Percentiles rank a stretch among this genome's conserved stretches.
Evolutionary conservation across 2,888 invertebrate species (phyloP).

Genomic region (Drosophila anceps): DNA sequence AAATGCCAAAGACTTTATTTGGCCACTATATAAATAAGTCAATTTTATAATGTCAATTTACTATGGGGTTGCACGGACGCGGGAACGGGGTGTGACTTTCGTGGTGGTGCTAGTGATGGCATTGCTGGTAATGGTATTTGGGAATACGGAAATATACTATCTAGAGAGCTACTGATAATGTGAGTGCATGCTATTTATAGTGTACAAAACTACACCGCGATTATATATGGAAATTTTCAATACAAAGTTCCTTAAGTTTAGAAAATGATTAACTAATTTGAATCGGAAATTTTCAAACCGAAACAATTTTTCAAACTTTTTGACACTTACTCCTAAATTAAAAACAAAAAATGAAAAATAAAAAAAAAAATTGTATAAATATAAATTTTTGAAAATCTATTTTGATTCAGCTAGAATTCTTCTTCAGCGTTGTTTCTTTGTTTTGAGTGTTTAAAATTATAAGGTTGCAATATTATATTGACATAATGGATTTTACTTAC

Average conservation of each 20-base stretch:
- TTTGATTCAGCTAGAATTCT: not conserved
- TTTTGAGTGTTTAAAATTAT: constrained; percentile 10
- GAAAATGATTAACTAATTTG: not conserved
- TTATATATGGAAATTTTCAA: not conserved
- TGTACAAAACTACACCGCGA: constrained; percentile 21
- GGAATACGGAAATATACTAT: constrained; percentile 12
- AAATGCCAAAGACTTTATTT: constrained; percentile 25
- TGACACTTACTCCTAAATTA: not conserved
- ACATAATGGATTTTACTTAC: constrained; percentile 80
- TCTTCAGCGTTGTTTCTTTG: not conserved
- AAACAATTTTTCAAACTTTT: not conserved
- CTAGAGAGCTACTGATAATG: constrained; percentile 39
- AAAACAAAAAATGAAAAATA: not conserved
- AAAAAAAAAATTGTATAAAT: not conserved
- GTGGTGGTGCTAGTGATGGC: not conserved
- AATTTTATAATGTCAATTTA: constrained; percentile 18
- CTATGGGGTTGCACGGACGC: not conserved
- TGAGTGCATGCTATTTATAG: constrained; percentile 37
- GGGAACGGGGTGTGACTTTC: not conserved
- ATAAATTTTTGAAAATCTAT: not conserved
- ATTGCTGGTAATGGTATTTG: not conserved
- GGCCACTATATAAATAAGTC: constrained; percentile 28
- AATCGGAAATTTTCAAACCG: not conserved
- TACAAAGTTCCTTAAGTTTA: not conserved
- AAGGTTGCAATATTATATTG: constrained; percentile 9